A percentile compares a stretch with the other conserved stretches of the same genome.
Evolutionary conservation across 2,888 invertebrate species (phyloP).

Genomic region (Osmoderma eremita): DNA sequence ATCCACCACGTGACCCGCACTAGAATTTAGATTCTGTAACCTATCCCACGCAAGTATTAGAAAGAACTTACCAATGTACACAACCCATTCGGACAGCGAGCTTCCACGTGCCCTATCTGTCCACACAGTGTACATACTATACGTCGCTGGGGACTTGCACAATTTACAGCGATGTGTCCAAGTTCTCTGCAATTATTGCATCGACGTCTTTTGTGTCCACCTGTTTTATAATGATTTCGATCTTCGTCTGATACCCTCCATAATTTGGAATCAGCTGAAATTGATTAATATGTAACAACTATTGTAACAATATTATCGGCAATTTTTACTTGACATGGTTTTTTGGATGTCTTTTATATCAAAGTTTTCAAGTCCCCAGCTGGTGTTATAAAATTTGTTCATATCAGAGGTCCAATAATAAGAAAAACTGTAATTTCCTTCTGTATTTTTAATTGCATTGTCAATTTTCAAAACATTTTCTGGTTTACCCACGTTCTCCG

Average conservation of each 20-base stretch:
- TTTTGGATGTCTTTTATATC: slow-evolving; percentile 69
- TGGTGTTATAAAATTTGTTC: slow-evolving; percentile 73
- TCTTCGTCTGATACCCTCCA: slow-evolving; percentile 66
- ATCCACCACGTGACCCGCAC: slow-evolving; percentile 74
- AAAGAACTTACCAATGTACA: slow-evolving; percentile 73
- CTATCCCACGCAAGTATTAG: neutral
- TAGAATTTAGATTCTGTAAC: slow-evolving; percentile 60
- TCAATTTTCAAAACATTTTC: no score
- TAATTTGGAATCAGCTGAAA: slow-evolving; percentile 66
- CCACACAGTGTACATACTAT: slow-evolving; percentile 76
- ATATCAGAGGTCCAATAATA: slow-evolving; percentile 63
- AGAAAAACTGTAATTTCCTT: slow-evolving; percentile 33
- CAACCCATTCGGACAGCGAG: slow-evolving; percentile 75
- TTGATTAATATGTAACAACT: neutral
- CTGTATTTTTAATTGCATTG: no score
- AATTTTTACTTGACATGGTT: slow-evolving; percentile 71
- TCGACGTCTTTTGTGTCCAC: slow-evolving; percentile 57
- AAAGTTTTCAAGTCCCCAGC: slow-evolving; percentile 74
- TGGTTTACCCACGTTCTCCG: slow-evolving; percentile 35
- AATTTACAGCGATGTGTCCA: slow-evolving; percentile 72
- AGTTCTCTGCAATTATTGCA: slow-evolving; percentile 73
- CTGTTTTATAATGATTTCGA: slow-evolving; percentile 41
- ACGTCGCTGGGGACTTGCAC: slow-evolving; percentile 65
- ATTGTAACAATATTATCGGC: neutral
- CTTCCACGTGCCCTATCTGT: slow-evolving; percentile 71